Evolutionary conservation across 2,113 vertebrate genomes (phyloP).

Genomic region (Nannospalax galili): DNA sequence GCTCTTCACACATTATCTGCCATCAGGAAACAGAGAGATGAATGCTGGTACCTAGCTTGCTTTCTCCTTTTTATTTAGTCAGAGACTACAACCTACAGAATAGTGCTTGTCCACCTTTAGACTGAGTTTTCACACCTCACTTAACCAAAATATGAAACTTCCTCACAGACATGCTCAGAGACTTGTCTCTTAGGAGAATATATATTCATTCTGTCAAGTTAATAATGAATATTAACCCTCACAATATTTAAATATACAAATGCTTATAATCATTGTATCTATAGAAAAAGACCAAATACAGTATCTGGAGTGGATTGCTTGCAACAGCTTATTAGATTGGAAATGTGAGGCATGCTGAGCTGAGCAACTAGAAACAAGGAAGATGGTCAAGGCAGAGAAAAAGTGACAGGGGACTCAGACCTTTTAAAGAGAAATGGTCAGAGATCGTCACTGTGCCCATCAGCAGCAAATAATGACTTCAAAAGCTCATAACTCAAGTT

Average conservation of each 20-base stretch:
- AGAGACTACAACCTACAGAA: neutral
- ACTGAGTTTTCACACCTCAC: neutral
- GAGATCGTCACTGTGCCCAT: neutral
- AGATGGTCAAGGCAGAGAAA: slow-evolving; percentile 18
- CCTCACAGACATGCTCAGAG: neutral
- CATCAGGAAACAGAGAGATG: neutral
- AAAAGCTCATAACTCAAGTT: neutral
- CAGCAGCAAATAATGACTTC: neutral
- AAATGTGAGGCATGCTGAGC: neutral
- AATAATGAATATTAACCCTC: no score
- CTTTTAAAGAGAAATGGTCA: neutral
- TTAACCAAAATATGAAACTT: neutral
- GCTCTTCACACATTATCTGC: neutral
- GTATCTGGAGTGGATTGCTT: slow-evolving; percentile 59
- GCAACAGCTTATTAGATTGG: neutral
- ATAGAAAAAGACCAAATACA: slow-evolving; percentile 34
- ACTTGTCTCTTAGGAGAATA: neutral
- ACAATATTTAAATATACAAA: slow-evolving; percentile 35
- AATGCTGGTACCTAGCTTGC: neutral
- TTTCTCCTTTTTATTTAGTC: neutral
- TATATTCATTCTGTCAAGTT: no score
- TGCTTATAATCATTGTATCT: slow-evolving; percentile 49
- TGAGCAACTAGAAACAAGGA: slow-evolving; percentile 35
- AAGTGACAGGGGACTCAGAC: neutral
- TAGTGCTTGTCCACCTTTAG: no score